phyloP scores from a whole-genome alignment of 2,113 vertebrate species.

The Microcebus murinus region DNA sequence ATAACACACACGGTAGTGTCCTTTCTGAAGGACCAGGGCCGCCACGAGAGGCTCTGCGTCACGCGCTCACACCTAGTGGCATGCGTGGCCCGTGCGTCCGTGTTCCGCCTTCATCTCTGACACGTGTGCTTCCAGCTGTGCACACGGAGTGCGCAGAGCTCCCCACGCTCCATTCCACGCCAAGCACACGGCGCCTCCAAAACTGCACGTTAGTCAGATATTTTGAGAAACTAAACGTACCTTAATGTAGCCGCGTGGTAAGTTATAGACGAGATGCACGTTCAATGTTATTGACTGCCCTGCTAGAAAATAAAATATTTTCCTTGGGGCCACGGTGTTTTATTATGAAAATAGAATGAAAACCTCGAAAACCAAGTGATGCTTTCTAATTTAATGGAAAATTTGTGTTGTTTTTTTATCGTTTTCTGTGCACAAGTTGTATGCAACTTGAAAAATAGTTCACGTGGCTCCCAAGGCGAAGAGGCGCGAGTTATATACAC shows the following conservation, averaged over 20 bases:
- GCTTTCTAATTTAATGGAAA: no score
- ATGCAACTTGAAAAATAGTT: no score
- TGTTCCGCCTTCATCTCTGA: rapidly evolving
- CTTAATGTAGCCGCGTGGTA: rapidly evolving
- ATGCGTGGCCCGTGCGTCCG: rapidly evolving
- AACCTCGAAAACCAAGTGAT: no score
- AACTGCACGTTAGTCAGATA: rapidly evolving
- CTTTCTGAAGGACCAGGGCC: rapidly evolving
- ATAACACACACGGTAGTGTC: rapidly evolving
- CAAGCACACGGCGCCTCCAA: rapidly evolving
- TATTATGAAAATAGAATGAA: no score
- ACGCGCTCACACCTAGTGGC: rapidly evolving
- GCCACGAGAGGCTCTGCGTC: rapidly evolving
- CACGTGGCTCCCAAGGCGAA: no score
- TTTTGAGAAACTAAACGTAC: neutral
- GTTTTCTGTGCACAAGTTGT: no score
- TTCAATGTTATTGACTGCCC: no score
- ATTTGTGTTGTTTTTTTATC: no score
- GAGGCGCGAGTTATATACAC: no score
- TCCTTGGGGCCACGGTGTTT: no score
- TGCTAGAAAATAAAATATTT: no score
- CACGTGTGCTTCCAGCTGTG: neutral
- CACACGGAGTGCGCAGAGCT: rapidly evolving
- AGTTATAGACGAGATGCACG: rapidly evolving
- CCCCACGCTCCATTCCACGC: neutral